Conservation (phyloP, 2,888 invertebrate species). For the Opisthograptis luteolata region DNA sequence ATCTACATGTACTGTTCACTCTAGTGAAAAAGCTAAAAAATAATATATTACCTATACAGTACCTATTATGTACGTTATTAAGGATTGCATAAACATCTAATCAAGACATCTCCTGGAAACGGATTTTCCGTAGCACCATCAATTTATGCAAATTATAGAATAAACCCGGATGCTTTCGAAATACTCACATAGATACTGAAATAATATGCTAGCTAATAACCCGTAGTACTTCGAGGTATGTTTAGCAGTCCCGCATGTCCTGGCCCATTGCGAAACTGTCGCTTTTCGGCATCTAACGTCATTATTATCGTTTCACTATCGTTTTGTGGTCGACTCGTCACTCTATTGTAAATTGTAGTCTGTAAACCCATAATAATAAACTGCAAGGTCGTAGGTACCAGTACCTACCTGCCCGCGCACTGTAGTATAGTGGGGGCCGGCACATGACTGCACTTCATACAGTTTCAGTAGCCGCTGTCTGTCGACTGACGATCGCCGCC, state of each 20-base stretch:
- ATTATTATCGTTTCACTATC: constrained; percentile 75
- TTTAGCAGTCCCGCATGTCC: constrained; percentile 59
- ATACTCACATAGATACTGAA: constrained; percentile 47
- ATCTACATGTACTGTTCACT: no score
- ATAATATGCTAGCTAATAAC: constrained; percentile 44
- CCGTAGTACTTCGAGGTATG: constrained; percentile 45
- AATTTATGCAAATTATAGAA: constrained; percentile 44
- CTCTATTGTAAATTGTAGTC: constrained; percentile 79
- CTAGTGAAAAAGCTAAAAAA: background rate
- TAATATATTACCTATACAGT: no score
- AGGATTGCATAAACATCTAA: constrained; percentile 23
- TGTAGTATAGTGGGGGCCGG: constrained; percentile 67
- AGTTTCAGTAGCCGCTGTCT: constrained; percentile 57
- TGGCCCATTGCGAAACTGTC: constrained; percentile 57
- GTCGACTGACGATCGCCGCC: constrained; percentile 13
- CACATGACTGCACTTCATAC: constrained; percentile 63
- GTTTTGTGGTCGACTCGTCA: constrained; percentile 72
- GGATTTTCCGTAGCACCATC: constrained; percentile 47
- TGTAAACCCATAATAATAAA: constrained; percentile 81
- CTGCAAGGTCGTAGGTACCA: constrained; percentile 72
- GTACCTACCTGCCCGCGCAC: constrained; percentile 39
- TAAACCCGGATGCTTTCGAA: constrained; percentile 45
- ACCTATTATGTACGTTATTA: no score
- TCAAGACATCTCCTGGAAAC: constrained; percentile 44
- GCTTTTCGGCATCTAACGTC: constrained; percentile 58